Percentiles rank a stretch among this genome's conserved stretches.
These are phyloP conservation scores for Aporophyla nigra DNA, from an alignment of 2,888 invertebrate genomes.

Conservation along the genomic window DNA sequence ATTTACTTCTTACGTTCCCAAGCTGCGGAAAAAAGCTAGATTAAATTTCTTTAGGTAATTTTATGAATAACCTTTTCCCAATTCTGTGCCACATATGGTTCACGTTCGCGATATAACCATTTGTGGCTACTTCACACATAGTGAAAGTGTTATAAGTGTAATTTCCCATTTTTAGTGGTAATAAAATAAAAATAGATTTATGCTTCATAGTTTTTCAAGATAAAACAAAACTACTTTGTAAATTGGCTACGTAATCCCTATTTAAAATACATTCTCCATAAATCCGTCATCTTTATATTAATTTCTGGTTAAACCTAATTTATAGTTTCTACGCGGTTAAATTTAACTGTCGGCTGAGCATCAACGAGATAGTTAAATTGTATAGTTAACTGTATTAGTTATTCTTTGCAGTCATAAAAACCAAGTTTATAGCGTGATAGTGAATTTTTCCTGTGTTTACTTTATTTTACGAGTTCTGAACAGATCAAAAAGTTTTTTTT, in stretches of 20 bases:
- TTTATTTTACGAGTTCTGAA: conserved; percentile 52
- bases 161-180: background rate
- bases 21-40: too few species aligned
- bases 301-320: conserved; percentile 63
- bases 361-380: conserved; percentile 60
- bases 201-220: background rate
- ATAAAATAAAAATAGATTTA: conserved; percentile 17
- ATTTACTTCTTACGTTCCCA: too few species aligned
- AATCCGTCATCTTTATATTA: conserved; percentile 56
- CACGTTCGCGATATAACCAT: background rate
- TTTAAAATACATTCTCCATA: conserved; percentile 41
- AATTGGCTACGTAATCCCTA: conserved; percentile 24
- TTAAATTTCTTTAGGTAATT: conserved; percentile 10
- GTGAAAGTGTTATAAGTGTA: conserved; percentile 27
- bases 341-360: conserved; percentile 65
- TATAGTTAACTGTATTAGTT: conserved; percentile 63
- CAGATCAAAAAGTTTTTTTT: conserved; percentile 52
- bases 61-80: background rate
- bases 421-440: conserved; percentile 59
- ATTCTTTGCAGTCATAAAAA: conserved; percentile 65
- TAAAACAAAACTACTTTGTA: background rate
- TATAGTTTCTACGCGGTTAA: conserved; percentile 63
- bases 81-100: background rate
- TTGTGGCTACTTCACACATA: conserved; percentile 17
- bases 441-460: conserved; percentile 53